Percentiles rank a stretch among this genome's conserved stretches.
Evolutionary conservation across 1,140 invertebrate genomes (phyloP).

Genomic region (Hypothenemus hampei): DNA sequence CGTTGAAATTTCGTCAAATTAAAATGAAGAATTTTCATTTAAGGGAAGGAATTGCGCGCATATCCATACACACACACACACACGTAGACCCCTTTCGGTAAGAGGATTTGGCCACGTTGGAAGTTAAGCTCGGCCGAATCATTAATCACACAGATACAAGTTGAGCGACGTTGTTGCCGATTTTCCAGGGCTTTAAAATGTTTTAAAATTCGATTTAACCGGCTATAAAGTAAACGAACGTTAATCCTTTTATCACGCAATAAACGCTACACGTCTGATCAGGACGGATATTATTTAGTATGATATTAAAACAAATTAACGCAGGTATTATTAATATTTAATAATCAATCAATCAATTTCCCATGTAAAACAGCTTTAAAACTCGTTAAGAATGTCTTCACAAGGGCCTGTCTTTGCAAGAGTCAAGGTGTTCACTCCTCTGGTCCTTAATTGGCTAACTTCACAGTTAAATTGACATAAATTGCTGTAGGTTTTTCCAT

Average conservation of each 20-base stretch:
- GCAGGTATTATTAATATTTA: no score
- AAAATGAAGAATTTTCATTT: constrained; percentile 8
- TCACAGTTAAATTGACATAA: constrained; percentile 44
- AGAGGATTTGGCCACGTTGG: constrained; percentile 18
- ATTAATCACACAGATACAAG: constrained; percentile 23
- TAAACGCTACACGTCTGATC: no score
- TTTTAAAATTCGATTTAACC: constrained; percentile 10
- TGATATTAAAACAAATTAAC: no score
- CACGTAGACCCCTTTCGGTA: constrained; percentile 19
- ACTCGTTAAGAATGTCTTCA: no score
- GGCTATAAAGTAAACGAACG: constrained; percentile 1
- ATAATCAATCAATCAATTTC: no score
- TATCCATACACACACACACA: no score
- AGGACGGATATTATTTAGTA: no score
- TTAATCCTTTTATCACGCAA: constrained; percentile 5
- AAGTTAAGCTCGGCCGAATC: constrained; percentile 16
- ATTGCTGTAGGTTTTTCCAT: constrained; percentile 42
- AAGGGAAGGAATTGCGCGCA: background rate
- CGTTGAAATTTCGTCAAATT: constrained; percentile 2
- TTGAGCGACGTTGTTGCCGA: constrained; percentile 12
- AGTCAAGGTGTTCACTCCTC: background rate
- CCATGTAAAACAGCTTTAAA: no score
- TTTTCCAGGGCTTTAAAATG: constrained; percentile 10
- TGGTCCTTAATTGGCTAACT: background rate
- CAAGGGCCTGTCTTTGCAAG: background rate